These are phyloP conservation scores for Leptonema lineaticorne DNA, from an alignment of 1,140 invertebrate genomes.

Conservation along the genomic window DNA sequence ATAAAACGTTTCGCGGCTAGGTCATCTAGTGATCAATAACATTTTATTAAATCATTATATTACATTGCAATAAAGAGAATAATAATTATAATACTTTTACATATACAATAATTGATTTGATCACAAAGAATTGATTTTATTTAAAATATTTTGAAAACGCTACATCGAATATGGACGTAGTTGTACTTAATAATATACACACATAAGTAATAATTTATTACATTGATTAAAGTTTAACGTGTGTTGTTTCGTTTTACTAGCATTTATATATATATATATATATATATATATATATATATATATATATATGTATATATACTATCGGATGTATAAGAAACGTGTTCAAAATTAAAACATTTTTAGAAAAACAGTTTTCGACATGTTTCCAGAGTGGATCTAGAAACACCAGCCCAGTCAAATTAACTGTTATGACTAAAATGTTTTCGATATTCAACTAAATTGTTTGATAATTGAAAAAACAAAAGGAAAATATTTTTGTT, in stretches of 20 bases:
- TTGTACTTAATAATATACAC: constrained; percentile 13
- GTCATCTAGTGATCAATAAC: constrained; percentile 40
- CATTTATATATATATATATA: too few relatives aligned
- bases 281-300: too few relatives aligned
- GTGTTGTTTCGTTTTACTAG: not conserved
- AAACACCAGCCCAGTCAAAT: constrained; percentile 41
- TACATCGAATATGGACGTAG: constrained; percentile 20
- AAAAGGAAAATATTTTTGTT: not conserved
- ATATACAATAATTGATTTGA: constrained; percentile 11
- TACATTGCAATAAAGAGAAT: constrained; percentile 36
- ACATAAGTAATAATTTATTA: not conserved
- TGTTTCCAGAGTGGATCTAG: constrained; percentile 32
- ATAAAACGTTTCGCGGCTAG: constrained; percentile 25
- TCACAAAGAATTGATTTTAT: constrained; percentile 18
- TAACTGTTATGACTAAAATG: constrained; percentile 26
- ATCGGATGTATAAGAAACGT: too few relatives aligned
- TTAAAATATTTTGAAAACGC: constrained; percentile 11
- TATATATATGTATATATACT: too few relatives aligned
- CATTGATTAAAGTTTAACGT: too few relatives aligned
- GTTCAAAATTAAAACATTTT: constrained; percentile 21
- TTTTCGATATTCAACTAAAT: not conserved
- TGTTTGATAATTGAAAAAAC: not conserved
- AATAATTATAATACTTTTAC: constrained; percentile 15
- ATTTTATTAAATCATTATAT: constrained; percentile 35
- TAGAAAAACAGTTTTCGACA: constrained; percentile 28